Evolutionary conservation across 2,797 vertebrate genomes (phyloP).

Genomic region (Phrynocephalus guinanensis): DNA sequence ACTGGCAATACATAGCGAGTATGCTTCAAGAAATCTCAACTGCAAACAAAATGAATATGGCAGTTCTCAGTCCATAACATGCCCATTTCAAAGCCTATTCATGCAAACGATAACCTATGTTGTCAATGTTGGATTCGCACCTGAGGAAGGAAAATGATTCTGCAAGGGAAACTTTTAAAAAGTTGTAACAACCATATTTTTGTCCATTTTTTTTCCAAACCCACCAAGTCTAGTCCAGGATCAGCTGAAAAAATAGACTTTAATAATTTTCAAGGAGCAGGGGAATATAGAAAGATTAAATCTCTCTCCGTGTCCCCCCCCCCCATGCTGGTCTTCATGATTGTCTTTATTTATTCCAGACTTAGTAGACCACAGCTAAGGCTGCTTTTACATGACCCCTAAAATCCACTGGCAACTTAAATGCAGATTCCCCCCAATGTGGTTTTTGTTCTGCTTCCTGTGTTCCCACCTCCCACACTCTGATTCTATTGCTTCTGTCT

Average conservation of each 20-base stretch:
- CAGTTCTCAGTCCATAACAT: slow-evolving; percentile 69
- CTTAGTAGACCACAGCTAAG: no score
- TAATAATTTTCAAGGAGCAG: not conserved
- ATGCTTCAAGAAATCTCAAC: slow-evolving; percentile 70
- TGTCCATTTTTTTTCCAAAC: slow-evolving; percentile 4
- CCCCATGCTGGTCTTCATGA: no score
- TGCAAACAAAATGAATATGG: slow-evolving; percentile 66
- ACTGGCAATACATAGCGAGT: slow-evolving; percentile 77
- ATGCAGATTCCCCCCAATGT: no score
- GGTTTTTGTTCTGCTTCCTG: no score
- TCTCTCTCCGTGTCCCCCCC: not conserved
- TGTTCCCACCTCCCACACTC: no score
- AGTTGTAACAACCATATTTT: not conserved
- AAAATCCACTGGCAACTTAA: no score
- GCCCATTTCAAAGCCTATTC: slow-evolving; percentile 65
- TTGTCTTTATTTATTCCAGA: no score
- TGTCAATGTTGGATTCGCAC: slow-evolving; percentile 60
- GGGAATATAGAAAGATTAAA: not conserved
- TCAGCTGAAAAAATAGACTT: not conserved
- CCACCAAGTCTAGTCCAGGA: not conserved
- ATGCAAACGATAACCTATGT: slow-evolving; percentile 66
- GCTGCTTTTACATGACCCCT: no score
- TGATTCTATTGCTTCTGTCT: no score
- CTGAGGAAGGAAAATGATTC: slow-evolving; percentile 44
- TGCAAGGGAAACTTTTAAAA: slow-evolving; percentile 21